Conservation (phyloP, 2,113 vertebrate species). For the Alosa alosa region DNA sequence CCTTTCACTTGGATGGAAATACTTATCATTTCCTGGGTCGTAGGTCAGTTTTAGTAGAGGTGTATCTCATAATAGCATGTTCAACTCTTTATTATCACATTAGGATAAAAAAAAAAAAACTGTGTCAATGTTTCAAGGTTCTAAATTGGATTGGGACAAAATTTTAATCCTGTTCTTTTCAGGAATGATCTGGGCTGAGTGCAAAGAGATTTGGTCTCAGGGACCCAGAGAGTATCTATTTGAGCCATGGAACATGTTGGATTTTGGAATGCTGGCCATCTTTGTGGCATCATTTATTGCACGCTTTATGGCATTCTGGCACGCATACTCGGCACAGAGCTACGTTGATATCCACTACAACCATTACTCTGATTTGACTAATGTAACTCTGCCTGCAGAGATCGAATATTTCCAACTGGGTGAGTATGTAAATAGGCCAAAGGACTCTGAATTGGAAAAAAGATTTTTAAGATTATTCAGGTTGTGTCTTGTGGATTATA, state of each 20-base stretch:
- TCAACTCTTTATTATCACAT: not conserved
- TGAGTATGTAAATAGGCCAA: slow-evolving; percentile 66
- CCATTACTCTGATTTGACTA: slow-evolving; percentile 79
- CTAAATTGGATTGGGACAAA: not conserved
- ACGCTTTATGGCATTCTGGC: slow-evolving; percentile 90
- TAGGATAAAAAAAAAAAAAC: not conserved
- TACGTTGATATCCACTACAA: slow-evolving; percentile 79
- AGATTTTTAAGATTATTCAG: too few relatives aligned
- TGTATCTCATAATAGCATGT: not conserved
- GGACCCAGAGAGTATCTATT: slow-evolving; percentile 94
- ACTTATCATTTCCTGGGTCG: slow-evolving; percentile 96
- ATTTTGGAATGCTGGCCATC: slow-evolving; percentile 97
- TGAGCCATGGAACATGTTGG: slow-evolving; percentile 96
- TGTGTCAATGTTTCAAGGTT: not conserved
- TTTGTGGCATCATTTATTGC: slow-evolving; percentile 95
- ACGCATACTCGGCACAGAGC: slow-evolving; percentile 84
- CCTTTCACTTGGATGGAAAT: slow-evolving; percentile 97
- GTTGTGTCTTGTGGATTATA: too few relatives aligned
- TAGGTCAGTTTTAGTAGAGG: slow-evolving; percentile 75
- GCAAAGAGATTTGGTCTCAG: slow-evolving; percentile 98
- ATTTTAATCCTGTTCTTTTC: too few relatives aligned
- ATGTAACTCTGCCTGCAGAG: slow-evolving; percentile 81
- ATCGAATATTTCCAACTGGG: slow-evolving; percentile 91
- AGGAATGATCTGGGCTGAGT: slow-evolving; percentile 99
- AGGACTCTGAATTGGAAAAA: not conserved